A percentile compares a stretch with the other conserved stretches of the same genome.
Conservation (phyloP, 1,140 invertebrate species). For the Drosophila prosaltans region DNA sequence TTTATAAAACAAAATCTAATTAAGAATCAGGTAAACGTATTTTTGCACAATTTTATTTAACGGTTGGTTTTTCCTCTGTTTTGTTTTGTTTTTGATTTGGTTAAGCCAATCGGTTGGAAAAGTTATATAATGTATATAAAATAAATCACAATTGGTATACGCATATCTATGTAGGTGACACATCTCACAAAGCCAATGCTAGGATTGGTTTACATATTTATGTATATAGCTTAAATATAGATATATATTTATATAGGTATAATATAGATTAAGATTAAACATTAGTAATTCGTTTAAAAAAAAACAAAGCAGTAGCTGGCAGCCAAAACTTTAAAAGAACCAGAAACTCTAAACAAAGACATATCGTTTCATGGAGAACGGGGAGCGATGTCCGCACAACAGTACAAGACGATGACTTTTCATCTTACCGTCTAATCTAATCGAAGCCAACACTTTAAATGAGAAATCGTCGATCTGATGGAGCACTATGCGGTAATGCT, state of each 20-base stretch:
- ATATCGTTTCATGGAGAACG: constrained; percentile 1
- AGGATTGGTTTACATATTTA: constrained; percentile 60
- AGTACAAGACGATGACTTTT: background rate
- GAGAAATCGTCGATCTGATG: constrained; percentile 60
- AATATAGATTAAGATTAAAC: constrained; percentile 60
- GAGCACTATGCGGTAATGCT: constrained; percentile 61
- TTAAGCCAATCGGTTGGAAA: constrained; percentile 56
- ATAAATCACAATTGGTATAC: constrained; percentile 79
- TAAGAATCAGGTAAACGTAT: constrained; percentile 57
- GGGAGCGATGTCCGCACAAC: constrained; percentile 14
- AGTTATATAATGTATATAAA: constrained; percentile 77
- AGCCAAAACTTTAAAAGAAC: constrained; percentile 57
- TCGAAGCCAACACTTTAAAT: constrained; percentile 48
- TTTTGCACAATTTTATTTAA: constrained; percentile 19
- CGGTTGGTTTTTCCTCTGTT: constrained; percentile 27
- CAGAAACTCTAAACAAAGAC: constrained; percentile 26
- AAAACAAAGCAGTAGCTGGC: constrained; percentile 62
- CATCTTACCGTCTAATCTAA: constrained; percentile 36
- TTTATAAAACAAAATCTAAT: constrained; percentile 22
- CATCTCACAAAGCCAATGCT: constrained; percentile 47
- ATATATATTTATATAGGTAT: constrained; percentile 56
- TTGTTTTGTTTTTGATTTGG: constrained; percentile 41
- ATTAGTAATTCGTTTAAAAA: constrained; percentile 77
- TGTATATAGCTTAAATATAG: constrained; percentile 44
- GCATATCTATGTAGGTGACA: constrained; percentile 60